Conservation (phyloP, 2,888 invertebrate species). For the Nemoura dubitans region DNA sequence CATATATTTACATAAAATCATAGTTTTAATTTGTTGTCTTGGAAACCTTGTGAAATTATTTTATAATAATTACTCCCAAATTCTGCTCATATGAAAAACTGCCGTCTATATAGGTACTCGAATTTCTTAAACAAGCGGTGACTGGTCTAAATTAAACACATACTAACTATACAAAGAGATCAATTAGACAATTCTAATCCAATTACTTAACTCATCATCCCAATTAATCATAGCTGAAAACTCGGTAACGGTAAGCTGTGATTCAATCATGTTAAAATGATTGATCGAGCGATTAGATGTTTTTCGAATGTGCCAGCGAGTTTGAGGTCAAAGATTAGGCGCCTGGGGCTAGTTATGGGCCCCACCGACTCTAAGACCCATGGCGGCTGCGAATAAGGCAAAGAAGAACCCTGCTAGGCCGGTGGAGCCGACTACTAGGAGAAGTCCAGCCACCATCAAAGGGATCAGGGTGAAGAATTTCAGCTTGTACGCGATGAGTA, state of each 20-base stretch:
- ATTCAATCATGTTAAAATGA: not conserved
- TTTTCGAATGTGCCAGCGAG: not conserved
- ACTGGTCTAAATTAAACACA: too few relatives aligned
- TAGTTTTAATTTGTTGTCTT: too few relatives aligned
- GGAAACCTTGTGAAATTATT: too few relatives aligned
- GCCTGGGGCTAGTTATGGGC: not conserved
- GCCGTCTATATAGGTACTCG: too few relatives aligned
- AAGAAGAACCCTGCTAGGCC: slow-evolving; percentile 89
- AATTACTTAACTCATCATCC: not conserved
- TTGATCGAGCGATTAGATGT: not conserved
- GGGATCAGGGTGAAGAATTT: slow-evolving; percentile 84
- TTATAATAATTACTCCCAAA: too few relatives aligned
- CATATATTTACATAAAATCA: not conserved
- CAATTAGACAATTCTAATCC: not conserved
- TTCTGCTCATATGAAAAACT: too few relatives aligned
- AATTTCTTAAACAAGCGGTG: too few relatives aligned
- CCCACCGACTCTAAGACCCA: slow-evolving; percentile 65
- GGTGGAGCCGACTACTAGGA: slow-evolving; percentile 79
- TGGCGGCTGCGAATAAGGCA: slow-evolving; percentile 83
- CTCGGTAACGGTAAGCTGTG: not conserved
- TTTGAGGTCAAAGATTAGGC: not conserved
- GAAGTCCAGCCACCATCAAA: slow-evolving; percentile 73
- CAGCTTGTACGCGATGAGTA: slow-evolving; percentile 83
- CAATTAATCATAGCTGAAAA: not conserved
- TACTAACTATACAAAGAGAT: not conserved